Evolutionary conservation across 2,797 vertebrate species (phyloP).

Genomic region (Knipowitschia caucasica): DNA sequence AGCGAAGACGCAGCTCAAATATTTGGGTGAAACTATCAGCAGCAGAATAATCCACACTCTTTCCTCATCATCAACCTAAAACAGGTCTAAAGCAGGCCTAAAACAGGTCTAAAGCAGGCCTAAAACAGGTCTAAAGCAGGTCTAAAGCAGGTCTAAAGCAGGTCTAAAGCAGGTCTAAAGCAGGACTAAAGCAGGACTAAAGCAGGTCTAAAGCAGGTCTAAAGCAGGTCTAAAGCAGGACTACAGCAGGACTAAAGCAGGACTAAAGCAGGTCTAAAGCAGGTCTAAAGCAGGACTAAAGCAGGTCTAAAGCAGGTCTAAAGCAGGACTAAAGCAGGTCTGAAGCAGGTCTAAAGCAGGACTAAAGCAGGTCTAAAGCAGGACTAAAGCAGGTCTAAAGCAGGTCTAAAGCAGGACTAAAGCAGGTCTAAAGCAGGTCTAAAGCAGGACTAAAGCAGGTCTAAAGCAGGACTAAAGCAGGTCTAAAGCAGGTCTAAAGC

Average conservation of each 20-base stretch:
- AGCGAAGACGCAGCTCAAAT: constrained; percentile 49
- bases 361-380: neutral
- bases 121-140: neutral
- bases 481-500: neutral
- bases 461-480: neutral
- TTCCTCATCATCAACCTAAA: too few relatives aligned
- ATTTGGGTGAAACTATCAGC: constrained; percentile 52
- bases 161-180: neutral
- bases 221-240: neutral
- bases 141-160: neutral
- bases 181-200: neutral
- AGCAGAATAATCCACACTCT: constrained; percentile 36
- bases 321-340: neutral
- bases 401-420: neutral
- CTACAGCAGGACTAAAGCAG: neutral
- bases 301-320: neutral
- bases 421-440: too few relatives aligned
- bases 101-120: neutral
- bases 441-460: neutral
- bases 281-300: neutral
- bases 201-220: neutral
- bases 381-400: neutral
- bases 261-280: neutral
- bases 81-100: neutral
- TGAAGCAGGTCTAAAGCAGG: too few relatives aligned